phyloP scores from a whole-genome alignment of 1,140 invertebrate genomes.

The Euwallacea similis region DNA sequence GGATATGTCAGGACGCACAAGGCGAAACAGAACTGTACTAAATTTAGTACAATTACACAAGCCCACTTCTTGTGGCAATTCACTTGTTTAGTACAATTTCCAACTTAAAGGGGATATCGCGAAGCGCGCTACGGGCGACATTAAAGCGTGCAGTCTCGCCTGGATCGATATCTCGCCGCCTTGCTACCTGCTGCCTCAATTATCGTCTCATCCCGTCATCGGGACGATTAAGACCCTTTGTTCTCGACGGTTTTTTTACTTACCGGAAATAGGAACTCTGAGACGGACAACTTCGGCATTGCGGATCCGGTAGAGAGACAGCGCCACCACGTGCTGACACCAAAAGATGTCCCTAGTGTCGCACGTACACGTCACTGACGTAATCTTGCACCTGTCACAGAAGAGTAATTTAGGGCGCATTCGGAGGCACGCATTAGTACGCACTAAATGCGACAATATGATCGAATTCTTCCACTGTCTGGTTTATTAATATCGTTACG shows the following conservation, averaged over 20 bases:
- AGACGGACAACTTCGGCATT: constrained; percentile 79
- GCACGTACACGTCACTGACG: constrained; percentile 88
- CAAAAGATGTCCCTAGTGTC: constrained; percentile 84
- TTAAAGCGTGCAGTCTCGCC: constrained; percentile 8
- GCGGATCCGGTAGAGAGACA: constrained; percentile 84
- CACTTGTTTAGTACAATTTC: constrained; percentile 1
- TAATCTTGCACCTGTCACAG: constrained; percentile 76
- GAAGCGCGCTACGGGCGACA: background rate
- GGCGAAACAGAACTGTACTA: background rate
- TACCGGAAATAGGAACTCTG: constrained; percentile 84
- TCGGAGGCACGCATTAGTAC: too few species aligned
- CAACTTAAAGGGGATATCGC: constrained; percentile 22
- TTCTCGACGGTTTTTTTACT: constrained; percentile 36
- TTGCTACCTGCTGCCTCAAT: constrained; percentile 34
- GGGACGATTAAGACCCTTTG: constrained; percentile 6
- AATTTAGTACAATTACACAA: constrained; percentile 7
- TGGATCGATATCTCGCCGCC: constrained; percentile 20
- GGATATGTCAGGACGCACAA: constrained; percentile 1
- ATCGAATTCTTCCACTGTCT: too few species aligned
- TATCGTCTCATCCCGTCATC: constrained; percentile 16
- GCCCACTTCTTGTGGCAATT: background rate
- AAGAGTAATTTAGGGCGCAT: too few species aligned
- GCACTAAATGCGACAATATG: too few species aligned
- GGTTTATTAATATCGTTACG: too few species aligned
- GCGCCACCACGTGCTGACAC: constrained; percentile 90